phyloP scores from a whole-genome alignment of 2,113 vertebrate genomes.

The Oplegnathus fasciatus region DNA sequence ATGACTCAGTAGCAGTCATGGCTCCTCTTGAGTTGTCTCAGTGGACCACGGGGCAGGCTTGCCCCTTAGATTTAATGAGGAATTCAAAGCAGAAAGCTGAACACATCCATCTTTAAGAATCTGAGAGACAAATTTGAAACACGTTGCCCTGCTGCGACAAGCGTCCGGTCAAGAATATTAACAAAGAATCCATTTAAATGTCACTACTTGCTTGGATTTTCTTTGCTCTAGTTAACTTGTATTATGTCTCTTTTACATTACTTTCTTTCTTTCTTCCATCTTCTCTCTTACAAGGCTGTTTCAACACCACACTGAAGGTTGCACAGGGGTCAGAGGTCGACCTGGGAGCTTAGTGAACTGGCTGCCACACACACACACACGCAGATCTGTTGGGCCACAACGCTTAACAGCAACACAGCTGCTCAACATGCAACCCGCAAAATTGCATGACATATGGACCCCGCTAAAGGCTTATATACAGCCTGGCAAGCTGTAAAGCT shows the following conservation, averaged over 20 bases:
- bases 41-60: not conserved
- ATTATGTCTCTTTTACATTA: not conserved
- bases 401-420: slow-evolving; percentile 5
- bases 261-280: not conserved
- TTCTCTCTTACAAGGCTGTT: not conserved
- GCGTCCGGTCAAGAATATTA: not conserved
- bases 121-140: not conserved
- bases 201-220: not conserved
- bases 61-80: slow-evolving; percentile 32
- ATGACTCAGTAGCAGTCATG: slow-evolving; percentile 17
- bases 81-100: not conserved
- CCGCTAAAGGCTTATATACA: slow-evolving; percentile 15
- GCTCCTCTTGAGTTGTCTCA: slow-evolving; percentile 22
- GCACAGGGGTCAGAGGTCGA: slow-evolving; percentile 2
- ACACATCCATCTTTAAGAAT: slow-evolving; percentile 4
- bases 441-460: slow-evolving; percentile 3
- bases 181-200: not conserved
- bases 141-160: not conserved
- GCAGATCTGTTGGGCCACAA: slow-evolving; percentile 6
- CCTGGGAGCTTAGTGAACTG: slow-evolving; percentile 32
- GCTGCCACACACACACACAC: slow-evolving; percentile 10
- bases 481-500: slow-evolving; percentile 36
- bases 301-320: not conserved
- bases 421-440: slow-evolving; percentile 25
- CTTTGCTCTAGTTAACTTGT: not conserved